Base-by-base conservation (phyloP, 2,797 vertebrate species). In the Esox lucius region DNA sequence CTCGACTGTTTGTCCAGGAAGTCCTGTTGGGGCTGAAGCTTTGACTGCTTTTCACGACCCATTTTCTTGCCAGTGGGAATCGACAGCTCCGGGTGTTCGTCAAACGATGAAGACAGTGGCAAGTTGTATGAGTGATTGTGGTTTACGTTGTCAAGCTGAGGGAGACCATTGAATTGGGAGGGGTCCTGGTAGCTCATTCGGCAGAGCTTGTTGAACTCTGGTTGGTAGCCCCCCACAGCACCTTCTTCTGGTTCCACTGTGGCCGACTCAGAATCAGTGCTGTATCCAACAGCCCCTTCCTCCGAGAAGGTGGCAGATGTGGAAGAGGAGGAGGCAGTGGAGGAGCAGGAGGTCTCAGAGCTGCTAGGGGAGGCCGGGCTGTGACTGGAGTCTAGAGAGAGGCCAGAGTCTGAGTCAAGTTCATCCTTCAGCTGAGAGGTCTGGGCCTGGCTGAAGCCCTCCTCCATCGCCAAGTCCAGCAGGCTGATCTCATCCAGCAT, bases 121-220 rank as follows among this genome's bases (percentile, higher is more conserved):
- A 98, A 94, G 90, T 98, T 99, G 87, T 99, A 99, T 0, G 98
- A 98, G 80, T 99, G 98, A 87, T 99, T 99, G 92, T 99, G 98
- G 84, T 95, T 92, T 62, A 99, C 93, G 64, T 94, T 94, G 87
- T 98, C 97, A 64, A 99, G 93, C 90, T 97, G 97, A 72, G 97
- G 98, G 83, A 98, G 88, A 87, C 93, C 93, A 71, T 95, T 95
- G 80, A 98, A 96, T 89, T 94, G 95, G 11, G 96, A 93, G 0
- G 96, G 96, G 86, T 97, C 96, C 93, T 97, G 97, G 82, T 95
- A 98, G 92, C 97, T 99, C 98, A 99, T 98, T 67, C 98, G 96
- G 90, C 98, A 99, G 76, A 99, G 95, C 82, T 99, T 99, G 88
- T 95, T 97, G 82, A 96, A 98, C 76, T 96, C 97, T 0, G 98